phyloP scores from a whole-genome alignment of 2,113 vertebrate genomes.

The Rhodinocichla rosea region DNA sequence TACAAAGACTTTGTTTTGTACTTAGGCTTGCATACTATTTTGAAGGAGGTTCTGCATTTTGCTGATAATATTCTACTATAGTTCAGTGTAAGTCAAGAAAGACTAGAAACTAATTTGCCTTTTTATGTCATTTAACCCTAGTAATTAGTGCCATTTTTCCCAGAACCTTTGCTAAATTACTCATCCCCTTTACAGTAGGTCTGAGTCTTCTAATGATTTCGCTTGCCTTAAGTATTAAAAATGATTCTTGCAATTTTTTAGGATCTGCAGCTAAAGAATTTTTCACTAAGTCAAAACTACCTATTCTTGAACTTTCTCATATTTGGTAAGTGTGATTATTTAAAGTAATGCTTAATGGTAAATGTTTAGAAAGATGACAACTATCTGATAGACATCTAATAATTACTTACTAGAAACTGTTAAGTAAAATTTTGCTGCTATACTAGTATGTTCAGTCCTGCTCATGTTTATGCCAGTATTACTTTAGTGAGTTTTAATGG shows the following conservation, averaged over 20 bases:
- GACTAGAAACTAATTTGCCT: background rate
- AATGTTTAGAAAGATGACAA: background rate
- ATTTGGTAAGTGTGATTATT: slow-evolving; percentile 88
- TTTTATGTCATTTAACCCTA: background rate
- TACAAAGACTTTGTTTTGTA: background rate
- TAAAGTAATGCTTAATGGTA: background rate
- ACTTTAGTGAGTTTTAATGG: background rate
- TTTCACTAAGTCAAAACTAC: slow-evolving; percentile 99
- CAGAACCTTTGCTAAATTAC: background rate
- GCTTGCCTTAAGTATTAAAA: slow-evolving; percentile 51
- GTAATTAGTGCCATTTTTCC: background rate
- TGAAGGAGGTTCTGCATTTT: background rate
- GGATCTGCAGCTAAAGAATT: slow-evolving; percentile 98
- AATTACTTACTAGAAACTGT: background rate
- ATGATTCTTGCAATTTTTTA: slow-evolving; percentile 75
- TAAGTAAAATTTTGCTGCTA: background rate
- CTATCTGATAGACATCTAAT: background rate
- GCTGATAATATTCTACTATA: background rate
- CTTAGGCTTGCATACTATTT: background rate
- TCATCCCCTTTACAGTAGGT: background rate
- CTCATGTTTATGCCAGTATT: background rate
- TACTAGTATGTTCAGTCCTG: background rate
- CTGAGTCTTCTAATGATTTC: background rate
- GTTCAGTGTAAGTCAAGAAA: background rate
- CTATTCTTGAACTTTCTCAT: slow-evolving; percentile 98